phyloP scores from a whole-genome alignment of 1,140 invertebrate genomes.

The Dinothrombium tinctorium region DNA sequence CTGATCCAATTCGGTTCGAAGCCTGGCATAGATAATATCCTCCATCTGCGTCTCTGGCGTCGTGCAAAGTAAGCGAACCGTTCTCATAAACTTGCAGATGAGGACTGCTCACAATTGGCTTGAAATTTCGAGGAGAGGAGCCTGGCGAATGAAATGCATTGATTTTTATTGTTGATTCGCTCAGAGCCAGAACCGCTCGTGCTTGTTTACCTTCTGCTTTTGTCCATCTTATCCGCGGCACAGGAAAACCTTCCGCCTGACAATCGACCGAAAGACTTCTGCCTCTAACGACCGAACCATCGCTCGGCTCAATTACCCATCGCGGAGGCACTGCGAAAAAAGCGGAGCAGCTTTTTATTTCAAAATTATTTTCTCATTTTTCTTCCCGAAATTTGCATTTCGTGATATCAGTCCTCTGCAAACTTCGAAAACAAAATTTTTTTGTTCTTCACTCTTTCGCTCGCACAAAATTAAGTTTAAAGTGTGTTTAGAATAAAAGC shows the following conservation, averaged over 20 bases:
- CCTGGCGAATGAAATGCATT: background rate
- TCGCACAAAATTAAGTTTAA: background rate
- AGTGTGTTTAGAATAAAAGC: background rate
- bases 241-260: conserved; percentile 23
- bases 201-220: conserved; percentile 18
- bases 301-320: conserved; percentile 24
- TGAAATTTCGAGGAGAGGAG: conserved; percentile 12
- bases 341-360: background rate
- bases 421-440: background rate
- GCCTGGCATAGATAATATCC: conserved; percentile 59
- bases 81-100: conserved; percentile 23
- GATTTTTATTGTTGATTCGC: no score
- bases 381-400: background rate
- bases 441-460: background rate
- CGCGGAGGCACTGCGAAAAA: conserved; percentile 22
- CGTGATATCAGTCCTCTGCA: background rate
- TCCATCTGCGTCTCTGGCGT: conserved; percentile 21
- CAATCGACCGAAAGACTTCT: conserved; percentile 21
- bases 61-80: conserved; percentile 20
- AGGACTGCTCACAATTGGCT: conserved; percentile 14
- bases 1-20: conserved; percentile 80
- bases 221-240: conserved; percentile 23
- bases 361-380: background rate
- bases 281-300: conserved; percentile 22
- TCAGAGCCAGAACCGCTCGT: no score